A percentile compares a stretch with the other conserved stretches of the same genome.
phyloP scores from a whole-genome alignment of 2,113 vertebrate genomes.

The Lasiurus borealis region DNA sequence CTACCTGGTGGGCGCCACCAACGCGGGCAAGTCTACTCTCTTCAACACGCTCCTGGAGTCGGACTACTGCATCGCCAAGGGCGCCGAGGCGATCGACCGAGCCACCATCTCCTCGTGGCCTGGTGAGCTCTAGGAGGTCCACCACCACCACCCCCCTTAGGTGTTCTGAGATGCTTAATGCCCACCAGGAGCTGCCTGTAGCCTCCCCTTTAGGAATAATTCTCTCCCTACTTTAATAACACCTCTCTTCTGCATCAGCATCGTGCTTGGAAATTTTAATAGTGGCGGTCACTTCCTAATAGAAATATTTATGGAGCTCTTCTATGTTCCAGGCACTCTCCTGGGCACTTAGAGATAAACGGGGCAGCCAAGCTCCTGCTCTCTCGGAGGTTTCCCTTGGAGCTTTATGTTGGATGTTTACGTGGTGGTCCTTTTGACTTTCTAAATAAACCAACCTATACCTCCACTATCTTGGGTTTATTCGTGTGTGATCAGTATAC shows the following conservation, averaged over 20 bases:
- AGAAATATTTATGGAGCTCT: not conserved
- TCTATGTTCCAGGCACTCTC: not conserved
- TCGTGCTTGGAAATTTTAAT: not conserved
- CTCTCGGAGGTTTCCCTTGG: not conserved
- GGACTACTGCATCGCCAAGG: conserved; percentile 94
- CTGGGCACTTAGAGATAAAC: not conserved
- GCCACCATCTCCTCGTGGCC: conserved; percentile 96
- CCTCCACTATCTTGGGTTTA: conserved; percentile 6
- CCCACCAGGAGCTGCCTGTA: not conserved
- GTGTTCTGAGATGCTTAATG: not conserved
- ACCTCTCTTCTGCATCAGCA: not conserved
- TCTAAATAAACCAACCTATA: not conserved
- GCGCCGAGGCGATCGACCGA: conserved; percentile 86
- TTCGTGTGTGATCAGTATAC: not conserved
- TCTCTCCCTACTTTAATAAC: not conserved
- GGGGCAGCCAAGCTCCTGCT: not conserved
- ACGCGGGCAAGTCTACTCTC: conserved; percentile 95
- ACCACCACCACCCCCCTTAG: too few species aligned
- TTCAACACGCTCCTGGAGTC: conserved; percentile 94
- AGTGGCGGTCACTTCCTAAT: not conserved
- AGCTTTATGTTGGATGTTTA: not conserved
- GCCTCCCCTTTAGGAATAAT: not conserved
- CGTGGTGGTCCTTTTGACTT: not conserved
- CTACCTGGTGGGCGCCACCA: conserved; percentile 93
- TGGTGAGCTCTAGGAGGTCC: conserved; percentile 83